These are phyloP conservation scores for Macheiramphus alcinus DNA, from an alignment of 2,113 vertebrate genomes.

Conservation along the genomic window DNA sequence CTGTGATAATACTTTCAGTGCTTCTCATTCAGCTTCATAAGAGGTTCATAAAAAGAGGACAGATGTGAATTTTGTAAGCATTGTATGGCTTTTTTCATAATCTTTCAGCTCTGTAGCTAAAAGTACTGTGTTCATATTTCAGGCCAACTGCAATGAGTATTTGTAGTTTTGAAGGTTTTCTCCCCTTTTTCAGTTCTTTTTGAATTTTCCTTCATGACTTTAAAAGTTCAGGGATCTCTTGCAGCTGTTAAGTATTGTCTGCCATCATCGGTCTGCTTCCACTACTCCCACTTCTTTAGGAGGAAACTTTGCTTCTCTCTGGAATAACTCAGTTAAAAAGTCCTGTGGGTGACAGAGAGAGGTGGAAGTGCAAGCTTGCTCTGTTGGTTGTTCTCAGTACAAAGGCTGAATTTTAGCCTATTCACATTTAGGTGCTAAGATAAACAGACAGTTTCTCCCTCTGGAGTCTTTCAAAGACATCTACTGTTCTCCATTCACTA, in stretches of 20 bases:
- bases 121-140: not conserved
- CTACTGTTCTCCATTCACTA: not conserved
- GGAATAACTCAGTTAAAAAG: not conserved
- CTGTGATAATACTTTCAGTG: slow-evolving; percentile 2
- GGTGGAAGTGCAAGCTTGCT: not conserved
- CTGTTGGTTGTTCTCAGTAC: not conserved
- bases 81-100: not conserved
- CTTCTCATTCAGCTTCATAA: slow-evolving; percentile 35
- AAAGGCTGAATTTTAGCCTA: not conserved
- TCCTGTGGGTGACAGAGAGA: not conserved
- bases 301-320: not conserved
- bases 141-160: not conserved
- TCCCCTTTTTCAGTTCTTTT: not conserved
- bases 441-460: not conserved
- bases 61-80: not conserved
- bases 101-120: not conserved
- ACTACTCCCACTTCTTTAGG: not conserved
- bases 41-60: not conserved
- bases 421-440: not conserved
- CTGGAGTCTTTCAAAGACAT: not conserved
- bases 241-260: not conserved
- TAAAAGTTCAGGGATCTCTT: not conserved
- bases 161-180: not conserved
- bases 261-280: not conserved
- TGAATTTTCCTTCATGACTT: not conserved